Base-by-base conservation (phyloP, 2,888 invertebrate genomes). In the Stenurella melanura region DNA sequence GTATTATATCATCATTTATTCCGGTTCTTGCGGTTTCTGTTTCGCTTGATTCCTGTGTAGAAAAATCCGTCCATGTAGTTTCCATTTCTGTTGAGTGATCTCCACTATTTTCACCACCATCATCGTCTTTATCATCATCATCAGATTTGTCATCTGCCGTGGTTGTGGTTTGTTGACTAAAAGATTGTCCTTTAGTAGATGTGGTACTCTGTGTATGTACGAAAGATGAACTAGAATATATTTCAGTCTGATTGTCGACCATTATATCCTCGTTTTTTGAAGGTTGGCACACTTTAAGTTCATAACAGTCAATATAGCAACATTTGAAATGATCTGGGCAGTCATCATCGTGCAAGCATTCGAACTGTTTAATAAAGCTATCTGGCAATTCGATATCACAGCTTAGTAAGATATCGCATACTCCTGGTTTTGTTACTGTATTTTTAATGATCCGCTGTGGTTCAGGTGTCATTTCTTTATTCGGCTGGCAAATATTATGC, bases 281-380 rank as follows among this genome's bases (percentile, higher is more conserved):
- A 15, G 50, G 50, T 50, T 67, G 67, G n/a, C 67, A 67, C 3
- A 67, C 67, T 54, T 67, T 67, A 11, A 50, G 54, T 15, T 21
- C 17, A 15, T 67, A 67, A 19, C 67, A 67, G 6, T 50, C 50
- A 26, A 67, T 50, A 18, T 50, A 67, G 19, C 67, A 67, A 15
- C 67, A 67, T 15, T 67, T 67, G 15, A 50, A 67, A 67, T 67
- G 19, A 19, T 67, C 67, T 11, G 50, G 67, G 18, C 67, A 67
- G 54, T 67, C 54, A 9, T 67, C n/a, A 21, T 67, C 67, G n/a
- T 67, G 67, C 9, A 67, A 7, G 21, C 67, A 67, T 54, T 67
- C 50, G 15, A 67, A 54, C 26, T 19, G 12, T 54, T 21, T 26
- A 0, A 50, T 50, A 21, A 67, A 67, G 15, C 15, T 19, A 11